Conservation (phyloP, 1,140 invertebrate genomes). For the Drosophila lini region DNA sequence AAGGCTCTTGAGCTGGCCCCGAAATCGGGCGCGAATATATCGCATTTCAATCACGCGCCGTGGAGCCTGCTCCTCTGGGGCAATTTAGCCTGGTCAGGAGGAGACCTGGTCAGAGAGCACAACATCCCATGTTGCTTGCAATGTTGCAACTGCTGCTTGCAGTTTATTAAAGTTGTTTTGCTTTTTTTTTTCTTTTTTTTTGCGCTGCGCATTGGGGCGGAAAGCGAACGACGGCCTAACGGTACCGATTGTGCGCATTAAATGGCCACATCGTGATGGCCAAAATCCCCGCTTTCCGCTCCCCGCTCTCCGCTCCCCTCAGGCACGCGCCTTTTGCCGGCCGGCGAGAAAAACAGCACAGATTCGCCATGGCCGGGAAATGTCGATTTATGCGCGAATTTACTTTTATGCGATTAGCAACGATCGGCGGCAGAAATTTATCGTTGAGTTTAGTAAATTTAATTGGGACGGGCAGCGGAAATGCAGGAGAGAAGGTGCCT, state of each 20-base stretch:
- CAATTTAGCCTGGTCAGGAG: constrained; percentile 58
- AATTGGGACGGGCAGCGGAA: constrained; percentile 64
- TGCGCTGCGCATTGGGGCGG: constrained; percentile 70
- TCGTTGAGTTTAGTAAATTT: constrained; percentile 81
- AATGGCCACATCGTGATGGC: constrained; percentile 79
- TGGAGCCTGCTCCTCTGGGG: constrained; percentile 38
- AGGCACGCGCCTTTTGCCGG: constrained; percentile 68
- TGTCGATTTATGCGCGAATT: constrained; percentile 80
- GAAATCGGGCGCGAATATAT: constrained; percentile 82
- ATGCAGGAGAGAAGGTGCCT: constrained; percentile 31
- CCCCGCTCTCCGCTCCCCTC: not conserved
- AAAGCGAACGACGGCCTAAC: constrained; percentile 73
- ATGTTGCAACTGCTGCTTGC: constrained; percentile 57
- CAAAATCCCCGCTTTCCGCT: constrained; percentile 37
- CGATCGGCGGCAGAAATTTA: constrained; percentile 75
- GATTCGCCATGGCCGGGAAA: constrained; percentile 39
- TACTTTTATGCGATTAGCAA: constrained; percentile 83
- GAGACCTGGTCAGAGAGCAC: constrained; percentile 40
- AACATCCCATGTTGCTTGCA: constrained; percentile 27
- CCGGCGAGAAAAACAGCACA: constrained; percentile 51
- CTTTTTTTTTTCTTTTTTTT: too few relatives aligned
- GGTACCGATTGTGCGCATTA: constrained; percentile 78
- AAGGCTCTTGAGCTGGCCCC: constrained; percentile 53
- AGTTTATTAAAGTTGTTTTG: constrained; percentile 74
- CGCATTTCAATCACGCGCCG: constrained; percentile 81